Evolutionary conservation across 1,140 invertebrate genomes (phyloP).

Genomic region (Frieseomelitta varia): DNA sequence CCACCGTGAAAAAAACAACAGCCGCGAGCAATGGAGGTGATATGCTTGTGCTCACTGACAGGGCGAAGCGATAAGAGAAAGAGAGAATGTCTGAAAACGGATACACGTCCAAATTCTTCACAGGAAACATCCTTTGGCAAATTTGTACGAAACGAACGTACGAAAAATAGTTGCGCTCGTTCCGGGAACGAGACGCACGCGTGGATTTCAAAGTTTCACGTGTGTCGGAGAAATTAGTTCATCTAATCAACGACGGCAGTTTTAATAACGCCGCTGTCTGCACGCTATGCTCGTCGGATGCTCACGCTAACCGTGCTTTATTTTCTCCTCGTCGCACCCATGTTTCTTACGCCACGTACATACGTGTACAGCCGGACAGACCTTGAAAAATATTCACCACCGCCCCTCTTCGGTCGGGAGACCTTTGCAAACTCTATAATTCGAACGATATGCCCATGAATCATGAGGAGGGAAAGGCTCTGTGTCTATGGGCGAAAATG

Average conservation of each 20-base stretch:
- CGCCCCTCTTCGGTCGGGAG: constrained; percentile 1
- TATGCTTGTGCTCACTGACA: background rate
- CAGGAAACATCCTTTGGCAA: constrained; percentile 46
- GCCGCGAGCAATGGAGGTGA: background rate
- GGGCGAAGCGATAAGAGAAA: background rate
- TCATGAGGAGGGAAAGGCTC: constrained; percentile 42
- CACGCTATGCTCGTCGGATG: constrained; percentile 11
- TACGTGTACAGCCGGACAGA: background rate
- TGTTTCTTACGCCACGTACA: background rate
- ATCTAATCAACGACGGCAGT: constrained; percentile 63
- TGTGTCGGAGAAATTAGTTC: constrained; percentile 57
- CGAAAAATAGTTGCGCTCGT: constrained; percentile 20
- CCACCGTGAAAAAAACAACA: constrained; percentile 57
- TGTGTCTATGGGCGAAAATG: constrained; percentile 24
- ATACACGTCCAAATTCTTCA: constrained; percentile 14
- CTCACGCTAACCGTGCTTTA: constrained; percentile 54
- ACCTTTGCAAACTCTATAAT: constrained; percentile 34
- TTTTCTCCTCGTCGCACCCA: constrained; percentile 47
- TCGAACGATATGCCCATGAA: constrained; percentile 63
- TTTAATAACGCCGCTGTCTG: constrained; percentile 52
- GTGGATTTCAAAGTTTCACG: constrained; percentile 63
- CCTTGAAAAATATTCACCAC: background rate
- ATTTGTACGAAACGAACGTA: background rate
- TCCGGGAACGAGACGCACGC: background rate
- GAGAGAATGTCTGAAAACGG: constrained; percentile 21